These are phyloP conservation scores for Frieseomelitta varia DNA, from an alignment of 1,140 invertebrate genomes.

Conservation along the genomic window DNA sequence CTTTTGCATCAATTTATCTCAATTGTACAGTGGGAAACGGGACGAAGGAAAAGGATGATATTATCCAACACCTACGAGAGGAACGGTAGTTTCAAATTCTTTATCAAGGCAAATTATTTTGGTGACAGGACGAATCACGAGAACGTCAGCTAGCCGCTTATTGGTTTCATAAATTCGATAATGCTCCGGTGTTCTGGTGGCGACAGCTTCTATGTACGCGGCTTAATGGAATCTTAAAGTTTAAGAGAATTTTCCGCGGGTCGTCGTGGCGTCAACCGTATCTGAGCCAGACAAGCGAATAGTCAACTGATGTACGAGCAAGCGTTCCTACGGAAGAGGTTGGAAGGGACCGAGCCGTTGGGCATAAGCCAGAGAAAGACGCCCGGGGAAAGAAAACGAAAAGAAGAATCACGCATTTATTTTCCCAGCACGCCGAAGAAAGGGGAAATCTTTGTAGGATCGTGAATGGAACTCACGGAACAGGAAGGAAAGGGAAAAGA, in stretches of 20 bases:
- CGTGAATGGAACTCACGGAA: constrained; percentile 46
- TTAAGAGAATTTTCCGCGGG: constrained; percentile 62
- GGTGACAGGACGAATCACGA: background rate
- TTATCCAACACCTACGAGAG: background rate
- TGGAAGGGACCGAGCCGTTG: constrained; percentile 5
- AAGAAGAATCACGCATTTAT: constrained; percentile 64
- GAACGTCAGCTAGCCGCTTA: constrained; percentile 40
- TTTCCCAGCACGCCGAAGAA: constrained; percentile 47
- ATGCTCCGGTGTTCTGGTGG: constrained; percentile 42
- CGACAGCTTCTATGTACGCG: constrained; percentile 61
- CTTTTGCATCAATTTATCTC: background rate
- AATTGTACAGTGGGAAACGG: background rate
- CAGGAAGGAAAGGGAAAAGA: constrained; percentile 18
- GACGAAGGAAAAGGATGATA: background rate
- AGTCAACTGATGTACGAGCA: constrained; percentile 67
- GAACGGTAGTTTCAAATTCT: background rate
- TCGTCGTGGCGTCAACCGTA: constrained; percentile 57
- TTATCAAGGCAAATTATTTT: constrained; percentile 15
- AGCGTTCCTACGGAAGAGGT: constrained; percentile 29
- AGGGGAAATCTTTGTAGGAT: constrained; percentile 46
- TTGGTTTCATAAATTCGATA: constrained; percentile 63
- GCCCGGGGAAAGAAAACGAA: background rate
- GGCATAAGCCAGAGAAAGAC: background rate
- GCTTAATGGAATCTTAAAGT: constrained; percentile 69
- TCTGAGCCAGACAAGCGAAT: constrained; percentile 69